Evolutionary conservation across 1,140 invertebrate genomes (phyloP).

Genomic region (Caenorhabditis briggsae): DNA sequence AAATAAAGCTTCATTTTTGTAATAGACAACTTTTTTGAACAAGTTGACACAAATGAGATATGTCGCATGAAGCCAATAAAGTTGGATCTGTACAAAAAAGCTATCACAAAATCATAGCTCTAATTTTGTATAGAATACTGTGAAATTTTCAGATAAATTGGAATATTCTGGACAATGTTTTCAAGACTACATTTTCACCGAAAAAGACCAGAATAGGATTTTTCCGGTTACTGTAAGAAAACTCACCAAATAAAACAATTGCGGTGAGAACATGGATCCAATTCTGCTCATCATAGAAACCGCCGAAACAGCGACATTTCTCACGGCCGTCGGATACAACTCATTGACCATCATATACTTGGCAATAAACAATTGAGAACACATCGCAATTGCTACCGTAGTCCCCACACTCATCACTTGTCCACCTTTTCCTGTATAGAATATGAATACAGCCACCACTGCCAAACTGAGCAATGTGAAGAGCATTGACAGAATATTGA

Average conservation of each 20-base stretch:
- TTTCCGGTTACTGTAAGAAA: neutral
- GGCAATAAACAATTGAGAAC: conserved; percentile 63
- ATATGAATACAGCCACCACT: conserved; percentile 25
- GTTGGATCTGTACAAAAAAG: no score
- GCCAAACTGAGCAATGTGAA: conserved; percentile 27
- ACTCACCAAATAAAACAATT: conserved; percentile 67
- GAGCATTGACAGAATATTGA: conserved; percentile 39
- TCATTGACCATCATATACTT: conserved; percentile 63
- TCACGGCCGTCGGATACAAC: conserved; percentile 64
- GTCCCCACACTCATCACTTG: neutral
- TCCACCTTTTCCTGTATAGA: neutral
- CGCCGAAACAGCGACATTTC: conserved; percentile 58
- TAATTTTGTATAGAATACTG: no score
- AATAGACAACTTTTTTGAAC: no score
- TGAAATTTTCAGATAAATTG: no score
- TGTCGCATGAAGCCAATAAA: no score
- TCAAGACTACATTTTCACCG: no score
- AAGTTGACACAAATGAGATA: no score
- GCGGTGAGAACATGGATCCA: conserved; percentile 61
- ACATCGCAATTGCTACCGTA: neutral
- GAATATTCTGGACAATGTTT: no score
- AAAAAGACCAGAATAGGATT: no score
- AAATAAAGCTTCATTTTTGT: no score
- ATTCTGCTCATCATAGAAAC: conserved; percentile 61
- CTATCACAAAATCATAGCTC: no score